Conservation (phyloP, 2,113 vertebrate species). For the Ardeotis arabs region DNA sequence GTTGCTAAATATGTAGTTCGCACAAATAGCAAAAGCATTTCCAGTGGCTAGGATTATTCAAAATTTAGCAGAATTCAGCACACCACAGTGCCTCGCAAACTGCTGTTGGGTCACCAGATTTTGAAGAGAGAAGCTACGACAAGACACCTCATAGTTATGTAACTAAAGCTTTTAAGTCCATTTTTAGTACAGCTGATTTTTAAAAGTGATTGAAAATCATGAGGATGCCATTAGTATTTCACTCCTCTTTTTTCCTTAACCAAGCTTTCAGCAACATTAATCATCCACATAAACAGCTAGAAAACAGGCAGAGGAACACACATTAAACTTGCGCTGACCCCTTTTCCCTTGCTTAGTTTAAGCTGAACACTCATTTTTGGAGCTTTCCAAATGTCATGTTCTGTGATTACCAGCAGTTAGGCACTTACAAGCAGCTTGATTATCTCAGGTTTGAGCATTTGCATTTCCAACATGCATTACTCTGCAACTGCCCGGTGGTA, state of each 20-base stretch:
- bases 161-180: slow-evolving; percentile 9
- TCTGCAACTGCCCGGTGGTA: neutral
- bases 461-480: neutral
- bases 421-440: neutral
- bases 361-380: neutral
- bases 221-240: neutral
- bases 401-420: neutral
- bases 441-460: neutral
- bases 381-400: neutral
- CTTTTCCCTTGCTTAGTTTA: neutral
- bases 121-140: neutral
- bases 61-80: neutral
- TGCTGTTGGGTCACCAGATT: neutral
- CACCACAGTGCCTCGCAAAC: neutral
- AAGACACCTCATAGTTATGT: neutral
- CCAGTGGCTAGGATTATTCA: neutral
- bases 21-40: neutral
- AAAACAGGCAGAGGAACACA: neutral
- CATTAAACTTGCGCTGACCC: neutral
- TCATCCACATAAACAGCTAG: neutral
- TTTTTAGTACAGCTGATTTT: slow-evolving; percentile 16
- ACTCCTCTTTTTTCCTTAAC: slow-evolving; percentile 15
- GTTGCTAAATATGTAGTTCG: neutral
- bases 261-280: slow-evolving; percentile 17
- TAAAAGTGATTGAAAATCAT: slow-evolving; percentile 20